Conservation (phyloP, 2,888 invertebrate genomes). For the Polyommatus icarus region DNA sequence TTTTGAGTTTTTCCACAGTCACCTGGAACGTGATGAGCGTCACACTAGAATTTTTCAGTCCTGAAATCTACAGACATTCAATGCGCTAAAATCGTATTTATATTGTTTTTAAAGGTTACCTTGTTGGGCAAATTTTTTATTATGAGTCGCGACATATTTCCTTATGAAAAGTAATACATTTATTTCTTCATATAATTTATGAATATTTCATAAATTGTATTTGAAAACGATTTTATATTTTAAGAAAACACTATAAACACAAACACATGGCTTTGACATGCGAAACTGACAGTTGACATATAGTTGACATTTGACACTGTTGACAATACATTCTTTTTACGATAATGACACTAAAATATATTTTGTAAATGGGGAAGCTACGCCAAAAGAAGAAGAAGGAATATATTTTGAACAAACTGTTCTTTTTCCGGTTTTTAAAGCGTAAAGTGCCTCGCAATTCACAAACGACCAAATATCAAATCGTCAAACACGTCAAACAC, state of each 20-base stretch:
- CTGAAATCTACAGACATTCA: slow-evolving; percentile 32
- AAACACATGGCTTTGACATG: slow-evolving; percentile 38
- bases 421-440: too few relatives aligned
- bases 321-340: too few relatives aligned
- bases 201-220: background rate
- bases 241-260: slow-evolving; percentile 33
- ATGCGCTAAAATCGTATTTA: slow-evolving; percentile 40
- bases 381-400: too few relatives aligned
- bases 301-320: background rate
- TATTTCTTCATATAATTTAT: slow-evolving; percentile 24
- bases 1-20: slow-evolving; percentile 87
- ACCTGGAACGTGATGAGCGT: slow-evolving; percentile 76
- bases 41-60: slow-evolving; percentile 39
- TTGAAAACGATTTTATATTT: background rate
- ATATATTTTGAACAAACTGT: too few relatives aligned
- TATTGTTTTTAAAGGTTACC: slow-evolving; percentile 72
- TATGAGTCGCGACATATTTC: slow-evolving; percentile 90
- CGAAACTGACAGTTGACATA: slow-evolving; percentile 27
- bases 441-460: too few relatives aligned
- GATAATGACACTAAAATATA: too few relatives aligned
- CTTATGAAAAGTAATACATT: background rate
- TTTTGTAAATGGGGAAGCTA: too few relatives aligned
- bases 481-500: too few relatives aligned
- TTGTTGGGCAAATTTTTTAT: slow-evolving; percentile 94
- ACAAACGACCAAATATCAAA: too few relatives aligned